Conservation (phyloP, 2,888 invertebrate species). For the Alsophila aescularia region DNA sequence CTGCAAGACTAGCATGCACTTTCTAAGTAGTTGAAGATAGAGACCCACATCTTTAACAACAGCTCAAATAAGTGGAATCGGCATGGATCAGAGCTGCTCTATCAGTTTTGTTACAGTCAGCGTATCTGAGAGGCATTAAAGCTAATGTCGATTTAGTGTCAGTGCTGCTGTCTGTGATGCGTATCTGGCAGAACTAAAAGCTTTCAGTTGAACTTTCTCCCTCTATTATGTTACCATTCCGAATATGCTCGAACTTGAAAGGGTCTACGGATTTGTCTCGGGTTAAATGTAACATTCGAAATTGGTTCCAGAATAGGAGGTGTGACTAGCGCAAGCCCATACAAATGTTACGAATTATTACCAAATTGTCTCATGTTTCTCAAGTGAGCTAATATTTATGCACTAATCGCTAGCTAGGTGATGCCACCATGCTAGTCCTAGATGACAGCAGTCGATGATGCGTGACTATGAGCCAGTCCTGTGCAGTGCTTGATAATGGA, state of each 20-base stretch:
- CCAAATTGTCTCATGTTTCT: constrained; percentile 46
- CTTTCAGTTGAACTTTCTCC: constrained; percentile 60
- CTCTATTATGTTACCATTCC: constrained; percentile 75
- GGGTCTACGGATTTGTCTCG: constrained; percentile 14
- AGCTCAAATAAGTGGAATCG: constrained; percentile 5
- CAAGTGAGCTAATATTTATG: constrained; percentile 58
- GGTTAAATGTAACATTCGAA: constrained; percentile 54
- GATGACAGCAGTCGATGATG: constrained; percentile 74
- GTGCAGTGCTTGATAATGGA: constrained; percentile 80
- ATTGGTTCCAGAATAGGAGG: constrained; percentile 73
- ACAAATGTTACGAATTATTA: constrained; percentile 53
- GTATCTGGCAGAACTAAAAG: constrained; percentile 76
- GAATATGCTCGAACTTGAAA: constrained; percentile 46
- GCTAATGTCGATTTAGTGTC: constrained; percentile 64
- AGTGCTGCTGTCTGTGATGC: constrained; percentile 73
- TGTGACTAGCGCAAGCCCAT: constrained; percentile 64
- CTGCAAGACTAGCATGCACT: constrained; percentile 24
- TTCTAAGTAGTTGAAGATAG: constrained; percentile 12
- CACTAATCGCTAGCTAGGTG: constrained; percentile 79
- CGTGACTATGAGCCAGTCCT: constrained; percentile 75
- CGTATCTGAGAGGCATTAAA: constrained; percentile 64
- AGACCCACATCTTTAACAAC: neutral
- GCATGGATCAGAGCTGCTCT: constrained; percentile 2
- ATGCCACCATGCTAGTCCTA: constrained; percentile 79
- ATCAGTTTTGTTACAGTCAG: constrained; percentile 36